Evolutionary conservation across 2,888 invertebrate genomes (phyloP).

Genomic region (Drosophila mercatorum): DNA sequence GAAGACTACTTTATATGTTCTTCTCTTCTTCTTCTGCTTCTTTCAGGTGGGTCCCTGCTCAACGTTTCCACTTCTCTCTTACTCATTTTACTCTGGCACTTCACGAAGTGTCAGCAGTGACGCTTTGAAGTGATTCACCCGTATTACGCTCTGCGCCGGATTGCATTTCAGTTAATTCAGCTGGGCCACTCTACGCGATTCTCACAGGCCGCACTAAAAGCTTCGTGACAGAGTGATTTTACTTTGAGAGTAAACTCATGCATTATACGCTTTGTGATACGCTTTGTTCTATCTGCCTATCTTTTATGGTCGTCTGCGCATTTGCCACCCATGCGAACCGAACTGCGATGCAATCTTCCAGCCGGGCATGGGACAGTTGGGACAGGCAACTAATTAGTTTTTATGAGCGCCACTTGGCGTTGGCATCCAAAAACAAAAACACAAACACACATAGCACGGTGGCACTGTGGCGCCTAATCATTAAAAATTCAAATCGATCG

Average conservation of each 20-base stretch:
- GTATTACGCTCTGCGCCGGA: constrained; percentile 40
- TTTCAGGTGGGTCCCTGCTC: background rate
- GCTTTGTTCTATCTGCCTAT: constrained; percentile 61
- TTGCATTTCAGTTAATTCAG: constrained; percentile 11
- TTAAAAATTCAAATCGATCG: constrained; percentile 82
- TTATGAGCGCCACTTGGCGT: constrained; percentile 66
- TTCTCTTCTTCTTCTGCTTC: background rate
- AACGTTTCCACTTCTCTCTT: background rate
- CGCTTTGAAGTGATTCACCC: constrained; percentile 53
- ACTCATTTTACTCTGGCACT: constrained; percentile 13
- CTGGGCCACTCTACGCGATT: constrained; percentile 11
- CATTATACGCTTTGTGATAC: constrained; percentile 56
- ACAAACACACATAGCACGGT: constrained; percentile 49
- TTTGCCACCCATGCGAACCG: constrained; percentile 67
- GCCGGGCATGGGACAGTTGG: constrained; percentile 3
- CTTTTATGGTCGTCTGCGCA: constrained; percentile 61
- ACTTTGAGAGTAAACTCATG: constrained; percentile 32
- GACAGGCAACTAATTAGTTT: constrained; percentile 74
- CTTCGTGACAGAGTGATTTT: constrained; percentile 76
- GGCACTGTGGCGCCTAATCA: constrained; percentile 80
- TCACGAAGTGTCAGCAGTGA: constrained; percentile 37
- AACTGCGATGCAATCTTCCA: constrained; percentile 29
- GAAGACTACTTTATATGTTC: no score
- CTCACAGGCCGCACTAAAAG: constrained; percentile 55
- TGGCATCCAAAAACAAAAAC: constrained; percentile 18